These are phyloP conservation scores for Conus betulinus DNA, from an alignment of 1,140 invertebrate genomes.

Conservation along the genomic window DNA sequence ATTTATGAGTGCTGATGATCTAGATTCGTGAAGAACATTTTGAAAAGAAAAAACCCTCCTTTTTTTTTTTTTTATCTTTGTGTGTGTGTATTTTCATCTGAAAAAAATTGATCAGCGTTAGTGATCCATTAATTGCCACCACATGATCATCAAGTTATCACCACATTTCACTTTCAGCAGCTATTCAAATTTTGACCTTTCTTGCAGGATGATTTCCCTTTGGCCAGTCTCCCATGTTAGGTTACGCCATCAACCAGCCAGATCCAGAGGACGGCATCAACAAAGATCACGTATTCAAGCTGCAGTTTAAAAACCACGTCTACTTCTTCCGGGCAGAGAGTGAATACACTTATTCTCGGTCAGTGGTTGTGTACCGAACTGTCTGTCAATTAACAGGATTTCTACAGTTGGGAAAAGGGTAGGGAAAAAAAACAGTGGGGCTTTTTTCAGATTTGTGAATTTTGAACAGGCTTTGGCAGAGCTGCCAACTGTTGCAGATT, in stretches of 20 bases:
- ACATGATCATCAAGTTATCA: no score
- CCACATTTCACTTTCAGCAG: no score
- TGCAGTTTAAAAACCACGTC: slow-evolving; percentile 97
- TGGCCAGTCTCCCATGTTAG: slow-evolving; percentile 95
- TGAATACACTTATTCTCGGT: slow-evolving; percentile 79
- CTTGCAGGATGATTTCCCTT: slow-evolving; percentile 81
- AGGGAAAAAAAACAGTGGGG: background rate
- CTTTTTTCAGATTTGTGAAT: no score
- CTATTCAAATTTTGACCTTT: background rate
- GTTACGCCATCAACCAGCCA: slow-evolving; percentile 89
- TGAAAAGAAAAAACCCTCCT: no score
- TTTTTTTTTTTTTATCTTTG: no score
- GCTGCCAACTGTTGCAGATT: no score
- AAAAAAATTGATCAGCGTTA: no score
- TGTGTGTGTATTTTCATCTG: no score
- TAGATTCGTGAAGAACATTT: no score
- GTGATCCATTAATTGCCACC: no score
- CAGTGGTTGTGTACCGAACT: background rate
- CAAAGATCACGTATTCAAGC: slow-evolving; percentile 97
- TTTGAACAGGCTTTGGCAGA: no score
- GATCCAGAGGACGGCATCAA: slow-evolving; percentile 72
- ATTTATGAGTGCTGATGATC: no score
- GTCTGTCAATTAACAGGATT: background rate
- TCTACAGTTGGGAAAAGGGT: background rate
- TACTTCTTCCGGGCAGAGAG: slow-evolving; percentile 91